Conservation (phyloP, 1,140 invertebrate species). For the Heliothis virescens region DNA sequence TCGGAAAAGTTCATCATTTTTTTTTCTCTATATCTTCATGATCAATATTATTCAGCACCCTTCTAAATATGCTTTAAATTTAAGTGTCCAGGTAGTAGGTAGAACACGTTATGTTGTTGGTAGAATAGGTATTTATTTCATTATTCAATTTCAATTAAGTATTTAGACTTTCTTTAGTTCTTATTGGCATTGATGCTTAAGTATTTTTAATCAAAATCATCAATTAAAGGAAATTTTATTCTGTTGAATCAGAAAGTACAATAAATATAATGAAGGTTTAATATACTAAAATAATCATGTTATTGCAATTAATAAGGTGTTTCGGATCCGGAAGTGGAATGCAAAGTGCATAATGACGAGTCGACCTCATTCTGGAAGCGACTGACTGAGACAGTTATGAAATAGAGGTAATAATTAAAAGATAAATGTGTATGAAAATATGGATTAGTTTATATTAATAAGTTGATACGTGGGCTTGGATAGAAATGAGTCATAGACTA, state of each 20-base stretch:
- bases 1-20: background rate
- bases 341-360: constrained; percentile 28
- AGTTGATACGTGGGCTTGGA: constrained; percentile 15
- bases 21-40: background rate
- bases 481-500: constrained; percentile 46
- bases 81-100: too few species aligned
- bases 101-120: too few species aligned
- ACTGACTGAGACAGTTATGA: constrained; percentile 35
- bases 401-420: too few species aligned
- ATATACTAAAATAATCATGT: constrained; percentile 13
- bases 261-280: constrained; percentile 8
- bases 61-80: too few species aligned
- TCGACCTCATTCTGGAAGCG: constrained; percentile 19
- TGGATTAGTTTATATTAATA: constrained; percentile 31
- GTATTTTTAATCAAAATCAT: too few species aligned
- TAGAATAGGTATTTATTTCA: too few species aligned
- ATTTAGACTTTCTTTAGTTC: too few species aligned
- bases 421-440: too few species aligned
- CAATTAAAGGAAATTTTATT: background rate
- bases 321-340: constrained; percentile 29
- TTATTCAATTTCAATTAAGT: too few species aligned
- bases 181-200: too few species aligned
- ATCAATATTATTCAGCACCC: too few species aligned
- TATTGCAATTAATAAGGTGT: too few species aligned
- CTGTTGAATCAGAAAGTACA: background rate